These are phyloP conservation scores for Epinephelus moara DNA, from an alignment of 2,113 vertebrate genomes.

Conservation along the genomic window DNA sequence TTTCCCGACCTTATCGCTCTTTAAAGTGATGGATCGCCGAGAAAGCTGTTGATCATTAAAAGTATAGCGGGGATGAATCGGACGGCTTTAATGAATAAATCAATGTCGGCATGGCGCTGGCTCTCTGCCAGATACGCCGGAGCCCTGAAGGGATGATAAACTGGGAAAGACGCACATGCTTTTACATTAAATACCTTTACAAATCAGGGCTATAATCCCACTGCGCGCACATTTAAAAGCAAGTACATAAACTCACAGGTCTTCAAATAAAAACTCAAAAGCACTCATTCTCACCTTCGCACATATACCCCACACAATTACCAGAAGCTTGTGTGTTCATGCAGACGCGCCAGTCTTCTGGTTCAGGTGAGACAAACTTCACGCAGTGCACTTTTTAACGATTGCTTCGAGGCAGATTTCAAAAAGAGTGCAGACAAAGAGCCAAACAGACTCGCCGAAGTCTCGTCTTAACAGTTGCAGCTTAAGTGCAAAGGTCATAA, in stretches of 20 bases:
- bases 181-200: neutral
- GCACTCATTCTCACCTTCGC: neutral
- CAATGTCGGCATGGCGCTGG: constrained; percentile 34
- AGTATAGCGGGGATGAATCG: neutral
- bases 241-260: neutral
- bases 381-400: constrained; percentile 3
- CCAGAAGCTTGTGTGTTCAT: constrained; percentile 3
- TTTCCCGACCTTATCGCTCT: neutral
- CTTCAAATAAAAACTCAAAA: constrained; percentile 5
- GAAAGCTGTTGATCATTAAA: constrained; percentile 39
- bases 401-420: neutral
- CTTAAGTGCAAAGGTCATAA: neutral
- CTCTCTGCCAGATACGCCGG: constrained; percentile 24
- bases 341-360: neutral
- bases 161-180: neutral
- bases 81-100: constrained; percentile 40
- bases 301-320: neutral
- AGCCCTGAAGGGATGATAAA: constrained; percentile 23
- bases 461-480: constrained; percentile 1
- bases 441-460: no score
- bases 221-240: neutral
- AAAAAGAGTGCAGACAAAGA: neutral
- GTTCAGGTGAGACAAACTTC: neutral
- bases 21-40: constrained; percentile 5
- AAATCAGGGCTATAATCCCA: neutral